Percentiles rank a stretch among this genome's conserved stretches.
Evolutionary conservation across 1,140 invertebrate genomes (phyloP).

Genomic region (Mya arenaria): DNA sequence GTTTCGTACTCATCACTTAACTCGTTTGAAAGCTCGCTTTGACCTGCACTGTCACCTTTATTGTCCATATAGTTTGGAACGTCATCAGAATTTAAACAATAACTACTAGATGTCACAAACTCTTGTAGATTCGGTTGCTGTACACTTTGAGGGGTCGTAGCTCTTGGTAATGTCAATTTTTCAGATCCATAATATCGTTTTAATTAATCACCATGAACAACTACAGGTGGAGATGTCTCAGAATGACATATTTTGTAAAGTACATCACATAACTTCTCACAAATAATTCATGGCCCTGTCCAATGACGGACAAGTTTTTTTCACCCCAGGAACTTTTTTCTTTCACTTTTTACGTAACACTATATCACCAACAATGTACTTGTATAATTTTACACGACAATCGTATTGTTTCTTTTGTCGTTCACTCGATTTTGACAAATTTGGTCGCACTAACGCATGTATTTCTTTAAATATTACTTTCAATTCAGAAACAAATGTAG

Average conservation of each 20-base stretch:
- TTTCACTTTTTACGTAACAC: constrained; percentile 48
- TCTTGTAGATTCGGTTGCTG: background rate
- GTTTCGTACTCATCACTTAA: background rate
- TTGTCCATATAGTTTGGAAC: background rate
- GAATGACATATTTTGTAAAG: constrained; percentile 41
- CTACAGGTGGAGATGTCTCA: background rate
- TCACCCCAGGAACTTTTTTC: constrained; percentile 17
- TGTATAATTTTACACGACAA: background rate
- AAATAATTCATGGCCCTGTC: constrained; percentile 50
- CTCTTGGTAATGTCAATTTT: background rate
- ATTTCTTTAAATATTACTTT: constrained; percentile 4
- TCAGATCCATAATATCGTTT: constrained; percentile 12
- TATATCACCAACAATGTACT: constrained; percentile 42
- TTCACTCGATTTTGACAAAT: constrained; percentile 3
- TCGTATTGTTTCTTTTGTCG: constrained; percentile 46
- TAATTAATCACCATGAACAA: constrained; percentile 48
- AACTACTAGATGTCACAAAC: background rate
- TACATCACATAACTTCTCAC: constrained; percentile 36
- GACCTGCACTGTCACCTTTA: background rate
- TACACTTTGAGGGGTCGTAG: background rate
- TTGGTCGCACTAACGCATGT: background rate
- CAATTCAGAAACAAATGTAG: constrained; percentile 9
- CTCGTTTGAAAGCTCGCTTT: background rate
- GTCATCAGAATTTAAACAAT: no score
- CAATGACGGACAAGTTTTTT: constrained; percentile 48